Percentiles rank a stretch among this genome's conserved stretches.
Evolutionary conservation across 2,888 invertebrate genomes (phyloP).

Genomic region (Galerucella pusilla): DNA sequence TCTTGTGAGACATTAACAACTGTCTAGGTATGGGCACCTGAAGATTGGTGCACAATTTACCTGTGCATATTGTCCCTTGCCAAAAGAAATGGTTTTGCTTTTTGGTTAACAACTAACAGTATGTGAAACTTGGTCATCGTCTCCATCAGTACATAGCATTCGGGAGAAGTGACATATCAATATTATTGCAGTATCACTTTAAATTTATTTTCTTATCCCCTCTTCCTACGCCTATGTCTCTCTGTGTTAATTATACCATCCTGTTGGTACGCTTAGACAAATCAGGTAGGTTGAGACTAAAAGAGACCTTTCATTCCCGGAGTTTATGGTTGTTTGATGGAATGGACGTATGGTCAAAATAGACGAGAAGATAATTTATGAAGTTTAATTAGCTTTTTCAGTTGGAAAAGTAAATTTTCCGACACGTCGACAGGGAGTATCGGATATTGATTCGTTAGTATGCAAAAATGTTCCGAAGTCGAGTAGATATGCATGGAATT

Average conservation of each 20-base stretch:
- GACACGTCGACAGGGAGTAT: slow-evolving; percentile 13
- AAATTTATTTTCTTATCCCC: not conserved
- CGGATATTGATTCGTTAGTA: slow-evolving; percentile 18
- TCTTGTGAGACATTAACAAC: no score
- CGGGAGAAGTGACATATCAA: no score
- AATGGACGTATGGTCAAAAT: slow-evolving; percentile 23
- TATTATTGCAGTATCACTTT: no score
- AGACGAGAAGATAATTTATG: slow-evolving; percentile 11
- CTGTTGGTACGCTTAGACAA: slow-evolving; percentile 16
- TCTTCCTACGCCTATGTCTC: not conserved
- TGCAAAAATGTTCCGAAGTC: slow-evolving; percentile 8
- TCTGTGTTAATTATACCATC: slow-evolving; percentile 17
- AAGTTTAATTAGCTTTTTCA: slow-evolving; percentile 16
- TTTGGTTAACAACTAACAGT: no score
- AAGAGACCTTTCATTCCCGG: slow-evolving; percentile 24
- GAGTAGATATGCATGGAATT: not conserved
- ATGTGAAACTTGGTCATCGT: no score
- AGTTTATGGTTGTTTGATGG: slow-evolving; percentile 21
- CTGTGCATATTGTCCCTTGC: no score
- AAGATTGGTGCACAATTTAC: no score
- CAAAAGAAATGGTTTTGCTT: no score
- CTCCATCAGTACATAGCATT: no score
- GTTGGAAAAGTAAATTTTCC: slow-evolving; percentile 13
- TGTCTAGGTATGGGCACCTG: no score
- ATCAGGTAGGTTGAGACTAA: slow-evolving; percentile 21